phyloP scores from a whole-genome alignment of 2,888 invertebrate species.

The Apoda limacodes region DNA sequence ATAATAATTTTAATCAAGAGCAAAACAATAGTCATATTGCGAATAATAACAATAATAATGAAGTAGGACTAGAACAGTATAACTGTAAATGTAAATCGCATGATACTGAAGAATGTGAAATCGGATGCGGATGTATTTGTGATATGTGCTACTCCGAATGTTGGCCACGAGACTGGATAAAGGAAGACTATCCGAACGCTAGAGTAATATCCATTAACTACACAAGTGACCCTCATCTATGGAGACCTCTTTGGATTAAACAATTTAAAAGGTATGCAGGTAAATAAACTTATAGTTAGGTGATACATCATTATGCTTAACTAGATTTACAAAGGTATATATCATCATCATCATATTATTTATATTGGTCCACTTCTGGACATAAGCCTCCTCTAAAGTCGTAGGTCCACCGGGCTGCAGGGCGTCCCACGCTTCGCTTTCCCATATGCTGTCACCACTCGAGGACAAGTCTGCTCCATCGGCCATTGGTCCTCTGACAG shows the following conservation, averaged over 20 bases:
- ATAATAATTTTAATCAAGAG: constrained; percentile 1
- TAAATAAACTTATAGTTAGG: too few relatives aligned
- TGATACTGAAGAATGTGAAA: constrained; percentile 28
- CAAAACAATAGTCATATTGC: constrained; percentile 1
- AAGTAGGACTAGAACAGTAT: constrained; percentile 16
- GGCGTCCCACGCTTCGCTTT: too few relatives aligned
- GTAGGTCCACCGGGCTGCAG: too few relatives aligned
- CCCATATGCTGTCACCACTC: too few relatives aligned
- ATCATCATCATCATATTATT: too few relatives aligned
- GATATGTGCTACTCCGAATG: constrained; percentile 72
- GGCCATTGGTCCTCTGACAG: too few relatives aligned
- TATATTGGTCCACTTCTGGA: too few relatives aligned
- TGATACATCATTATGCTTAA: too few relatives aligned
- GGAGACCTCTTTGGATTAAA: constrained; percentile 81
- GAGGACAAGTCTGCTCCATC: too few relatives aligned
- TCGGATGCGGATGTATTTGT: constrained; percentile 53
- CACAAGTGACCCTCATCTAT: constrained; percentile 81
- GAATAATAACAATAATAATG: constrained; percentile 17
- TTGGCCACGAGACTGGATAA: constrained; percentile 91
- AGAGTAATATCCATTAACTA: constrained; percentile 86
- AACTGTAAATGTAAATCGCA: constrained; percentile 26
- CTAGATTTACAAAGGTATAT: too few relatives aligned
- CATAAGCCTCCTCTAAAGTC: too few relatives aligned
- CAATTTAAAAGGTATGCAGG: constrained; percentile 75
- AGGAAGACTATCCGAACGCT: constrained; percentile 79